Conservation (phyloP, 2,888 invertebrate genomes). For the Drosophila parthenogenetica region DNA sequence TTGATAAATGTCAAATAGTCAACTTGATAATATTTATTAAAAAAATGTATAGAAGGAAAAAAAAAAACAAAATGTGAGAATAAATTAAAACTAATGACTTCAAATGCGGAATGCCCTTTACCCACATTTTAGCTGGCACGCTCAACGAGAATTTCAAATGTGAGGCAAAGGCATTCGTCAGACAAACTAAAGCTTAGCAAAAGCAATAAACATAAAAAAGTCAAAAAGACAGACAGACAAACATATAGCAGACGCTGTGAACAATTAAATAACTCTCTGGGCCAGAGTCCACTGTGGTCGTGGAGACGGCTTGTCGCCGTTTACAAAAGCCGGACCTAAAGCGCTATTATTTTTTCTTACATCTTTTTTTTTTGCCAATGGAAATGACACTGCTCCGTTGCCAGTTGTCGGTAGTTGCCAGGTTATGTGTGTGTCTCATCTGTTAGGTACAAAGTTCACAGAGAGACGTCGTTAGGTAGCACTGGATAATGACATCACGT, state of each 20-base stretch:
- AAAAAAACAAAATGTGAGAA: constrained; percentile 13
- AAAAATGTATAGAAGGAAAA: constrained; percentile 7
- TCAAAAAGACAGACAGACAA: neutral
- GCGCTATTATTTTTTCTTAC: constrained; percentile 8
- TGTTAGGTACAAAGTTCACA: constrained; percentile 43
- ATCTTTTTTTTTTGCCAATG: constrained; percentile 12
- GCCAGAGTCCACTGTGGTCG: constrained; percentile 52
- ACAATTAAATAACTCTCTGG: constrained; percentile 41
- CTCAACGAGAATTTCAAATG: constrained; percentile 40
- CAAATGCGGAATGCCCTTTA: constrained; percentile 63
- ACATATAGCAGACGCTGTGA: constrained; percentile 15
- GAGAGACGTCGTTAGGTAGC: constrained; percentile 11
- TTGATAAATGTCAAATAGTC: constrained; percentile 6
- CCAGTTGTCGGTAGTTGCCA: constrained; percentile 32
- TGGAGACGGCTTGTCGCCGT: constrained; percentile 44
- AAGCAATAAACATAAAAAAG: constrained; percentile 7
- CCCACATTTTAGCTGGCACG: constrained; percentile 50
- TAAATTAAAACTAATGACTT: constrained; percentile 14
- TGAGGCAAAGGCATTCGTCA: constrained; percentile 17
- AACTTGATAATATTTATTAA: constrained; percentile 16
- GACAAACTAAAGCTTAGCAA: constrained; percentile 16
- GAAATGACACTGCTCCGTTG: constrained; percentile 41
- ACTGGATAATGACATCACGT: constrained; percentile 30
- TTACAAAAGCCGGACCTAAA: constrained; percentile 26
- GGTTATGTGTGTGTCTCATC: constrained; percentile 23